Percentiles rank a stretch among this genome's conserved stretches.
phyloP scores from a whole-genome alignment of 1,140 invertebrate species.

The Zaprionus gabonicus region DNA sequence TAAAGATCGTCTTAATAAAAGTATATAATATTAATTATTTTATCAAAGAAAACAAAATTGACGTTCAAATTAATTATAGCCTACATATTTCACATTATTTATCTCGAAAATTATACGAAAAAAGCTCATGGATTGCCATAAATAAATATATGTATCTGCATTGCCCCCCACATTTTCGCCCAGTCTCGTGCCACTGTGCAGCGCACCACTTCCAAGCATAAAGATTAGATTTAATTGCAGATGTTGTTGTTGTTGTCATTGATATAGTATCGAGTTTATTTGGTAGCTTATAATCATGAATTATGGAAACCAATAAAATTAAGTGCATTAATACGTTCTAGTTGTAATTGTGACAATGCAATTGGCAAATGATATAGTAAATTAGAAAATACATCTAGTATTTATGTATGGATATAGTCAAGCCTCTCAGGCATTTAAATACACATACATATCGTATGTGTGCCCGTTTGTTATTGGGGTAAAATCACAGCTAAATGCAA shows the following conservation, averaged over 20 bases:
- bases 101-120: no score
- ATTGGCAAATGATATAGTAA: conserved; percentile 21
- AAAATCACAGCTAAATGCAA: conserved; percentile 72
- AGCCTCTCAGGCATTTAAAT: conserved; percentile 59
- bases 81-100: no score
- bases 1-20: no score
- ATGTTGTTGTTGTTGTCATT: conserved; percentile 14
- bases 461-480: conserved; percentile 36
- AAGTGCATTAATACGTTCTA: conserved; percentile 64
- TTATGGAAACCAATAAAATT: conserved; percentile 76
- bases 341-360: neutral
- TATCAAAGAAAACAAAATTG: no score
- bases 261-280: conserved; percentile 37
- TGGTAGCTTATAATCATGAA: conserved; percentile 61
- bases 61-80: no score
- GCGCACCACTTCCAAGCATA: conserved; percentile 1
- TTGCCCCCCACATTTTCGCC: neutral
- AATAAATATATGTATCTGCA: neutral
- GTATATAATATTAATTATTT: no score
- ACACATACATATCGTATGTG: neutral
- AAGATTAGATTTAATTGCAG: conserved; percentile 18
- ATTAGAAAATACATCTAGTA: conserved; percentile 19
- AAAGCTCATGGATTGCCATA: neutral
- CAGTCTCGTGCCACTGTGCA: conserved; percentile 20
- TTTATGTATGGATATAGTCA: neutral